Base-by-base conservation (phyloP, 2,797 vertebrate genomes). In the Chelon labrosus region DNA sequence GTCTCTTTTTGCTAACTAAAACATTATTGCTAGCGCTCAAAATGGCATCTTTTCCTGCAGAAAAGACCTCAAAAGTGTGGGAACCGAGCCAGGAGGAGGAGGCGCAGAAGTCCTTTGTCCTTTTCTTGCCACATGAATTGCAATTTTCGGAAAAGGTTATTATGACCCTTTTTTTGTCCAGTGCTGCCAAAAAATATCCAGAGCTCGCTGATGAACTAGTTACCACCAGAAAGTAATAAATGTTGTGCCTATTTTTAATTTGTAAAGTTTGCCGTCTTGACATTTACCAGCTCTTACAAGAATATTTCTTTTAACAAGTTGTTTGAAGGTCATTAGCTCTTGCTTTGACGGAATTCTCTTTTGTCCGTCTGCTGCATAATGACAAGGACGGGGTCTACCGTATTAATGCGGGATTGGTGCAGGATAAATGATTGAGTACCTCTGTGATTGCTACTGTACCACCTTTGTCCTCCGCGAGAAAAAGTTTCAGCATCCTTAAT, bases 341-440 rank as follows among this genome's bases (percentile, higher is more conserved):
- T 19, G 10, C 41, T 51, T 14, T 16, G 25, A 66, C 25, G 16
- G 2, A 55, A 19, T 60, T 22, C 25, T 38, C 39, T 17, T 50
- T 25, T 53, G 9, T 4, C 16, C 7, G 51, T 53, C 63, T 77
- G 61, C 22, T 38, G 58, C 47, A 37, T 70, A 65, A 73, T 49
- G 42, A 55, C 73, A 82, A 82, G 79, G 79, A 61, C 73, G 20
- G 38, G 12, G 70, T 69, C 74, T 70, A 39, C 56, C 51, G 51
- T 47, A 46, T 58, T 74, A 73, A 79, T 51, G 56, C 42, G 35
- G 61, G 38, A 41, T 56, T 74, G 70, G 77, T 51, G 56, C 42
- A 38, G 61, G 42, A 77, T 64, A 55, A 66, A 75, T 75, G 68
- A 77, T 62, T 49, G 66, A 82, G 39, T 37, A 47, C 47, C 58